Percentiles rank a stretch among this genome's conserved stretches.
phyloP scores from a whole-genome alignment of 2,888 invertebrate species.

The Tanytarsus gracilentus region DNA sequence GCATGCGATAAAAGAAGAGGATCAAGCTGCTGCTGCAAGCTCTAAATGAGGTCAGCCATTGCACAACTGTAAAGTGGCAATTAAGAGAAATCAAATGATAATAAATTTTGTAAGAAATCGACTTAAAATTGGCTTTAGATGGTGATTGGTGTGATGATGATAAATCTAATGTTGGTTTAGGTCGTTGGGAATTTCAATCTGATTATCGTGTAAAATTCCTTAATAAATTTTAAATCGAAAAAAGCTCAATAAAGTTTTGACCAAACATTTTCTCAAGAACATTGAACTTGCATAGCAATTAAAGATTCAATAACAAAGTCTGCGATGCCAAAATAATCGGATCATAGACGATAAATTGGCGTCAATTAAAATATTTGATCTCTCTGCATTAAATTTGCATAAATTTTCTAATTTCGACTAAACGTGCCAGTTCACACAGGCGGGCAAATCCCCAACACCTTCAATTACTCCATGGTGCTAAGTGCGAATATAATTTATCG shows the following conservation, averaged over 20 bases:
- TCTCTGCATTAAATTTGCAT: neutral
- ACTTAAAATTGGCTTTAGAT: neutral
- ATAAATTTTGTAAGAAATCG: conserved; percentile 9
- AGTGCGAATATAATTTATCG: too few species aligned
- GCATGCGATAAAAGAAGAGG: too few species aligned
- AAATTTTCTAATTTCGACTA: neutral
- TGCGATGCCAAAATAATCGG: neutral
- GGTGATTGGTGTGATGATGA: neutral
- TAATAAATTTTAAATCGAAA: too few species aligned
- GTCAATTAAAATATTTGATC: neutral
- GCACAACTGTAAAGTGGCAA: neutral
- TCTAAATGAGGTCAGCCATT: conserved; percentile 2
- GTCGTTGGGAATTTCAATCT: too few species aligned
- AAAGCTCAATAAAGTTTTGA: too few species aligned
- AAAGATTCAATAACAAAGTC: neutral
- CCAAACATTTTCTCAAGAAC: too few species aligned
- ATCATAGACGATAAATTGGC: conserved; percentile 1
- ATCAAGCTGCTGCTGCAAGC: neutral
- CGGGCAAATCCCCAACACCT: too few species aligned
- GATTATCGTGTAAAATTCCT: too few species aligned
- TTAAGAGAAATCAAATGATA: conserved; percentile 25
- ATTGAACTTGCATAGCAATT: neutral
- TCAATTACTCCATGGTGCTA: too few species aligned
- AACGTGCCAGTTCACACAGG: too few species aligned
- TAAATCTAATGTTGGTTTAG: neutral